Conservation (phyloP, 2,113 vertebrate species). For the Turdus rufiventris region DNA sequence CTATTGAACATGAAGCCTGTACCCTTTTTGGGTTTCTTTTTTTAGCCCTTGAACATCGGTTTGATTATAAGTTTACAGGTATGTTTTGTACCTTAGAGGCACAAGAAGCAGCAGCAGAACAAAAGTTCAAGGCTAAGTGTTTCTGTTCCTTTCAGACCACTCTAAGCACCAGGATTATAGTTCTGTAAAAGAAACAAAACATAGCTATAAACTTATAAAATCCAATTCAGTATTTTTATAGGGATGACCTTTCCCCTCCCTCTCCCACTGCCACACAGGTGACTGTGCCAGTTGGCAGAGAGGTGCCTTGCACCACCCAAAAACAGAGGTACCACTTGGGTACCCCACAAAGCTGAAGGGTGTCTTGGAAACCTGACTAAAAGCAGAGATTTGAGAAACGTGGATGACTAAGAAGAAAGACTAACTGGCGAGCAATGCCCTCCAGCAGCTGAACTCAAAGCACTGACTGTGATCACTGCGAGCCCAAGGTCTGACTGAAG, state of each 20-base stretch:
- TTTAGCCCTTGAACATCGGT: neutral
- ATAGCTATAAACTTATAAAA: constrained; percentile 65
- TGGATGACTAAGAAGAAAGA: neutral
- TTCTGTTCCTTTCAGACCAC: constrained; percentile 69
- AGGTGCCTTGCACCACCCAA: neutral
- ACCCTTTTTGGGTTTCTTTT: constrained; percentile 18
- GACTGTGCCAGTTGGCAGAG: accelerated
- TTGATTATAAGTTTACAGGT: constrained; percentile 63
- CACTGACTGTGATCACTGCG: neutral
- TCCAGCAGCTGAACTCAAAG: neutral
- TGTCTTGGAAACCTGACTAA: neutral
- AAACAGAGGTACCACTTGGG: neutral
- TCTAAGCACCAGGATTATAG: constrained; percentile 64
- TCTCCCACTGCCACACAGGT: neutral
- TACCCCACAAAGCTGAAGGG: neutral
- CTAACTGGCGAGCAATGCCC: neutral
- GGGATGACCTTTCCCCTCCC: neutral
- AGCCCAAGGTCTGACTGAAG: neutral
- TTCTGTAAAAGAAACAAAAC: constrained; percentile 62
- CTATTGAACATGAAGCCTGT: constrained; percentile 22
- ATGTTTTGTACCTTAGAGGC: constrained; percentile 64
- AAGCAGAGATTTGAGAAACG: neutral
- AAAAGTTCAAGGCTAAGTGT: constrained; percentile 71
- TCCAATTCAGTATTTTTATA: neutral
- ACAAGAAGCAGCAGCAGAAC: constrained; percentile 64